Evolutionary conservation across 2,888 invertebrate species (phyloP).

Genomic region (Catocala sponsa): DNA sequence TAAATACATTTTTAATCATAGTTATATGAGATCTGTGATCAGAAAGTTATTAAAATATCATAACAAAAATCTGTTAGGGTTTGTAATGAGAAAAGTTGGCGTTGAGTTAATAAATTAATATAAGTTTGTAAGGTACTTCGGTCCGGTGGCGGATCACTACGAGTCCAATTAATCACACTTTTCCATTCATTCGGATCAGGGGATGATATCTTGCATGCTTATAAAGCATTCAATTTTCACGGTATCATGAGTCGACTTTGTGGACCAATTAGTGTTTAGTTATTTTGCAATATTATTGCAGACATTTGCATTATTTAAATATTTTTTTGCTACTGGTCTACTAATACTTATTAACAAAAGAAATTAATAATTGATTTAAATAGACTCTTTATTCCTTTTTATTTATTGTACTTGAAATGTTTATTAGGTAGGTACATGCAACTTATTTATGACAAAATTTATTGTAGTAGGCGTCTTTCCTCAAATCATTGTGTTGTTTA

Average conservation of each 20-base stretch:
- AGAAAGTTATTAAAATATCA: constrained; percentile 52
- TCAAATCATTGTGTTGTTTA: constrained; percentile 6
- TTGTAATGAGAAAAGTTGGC: constrained; percentile 68
- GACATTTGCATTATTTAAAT: no score
- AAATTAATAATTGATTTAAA: no score
- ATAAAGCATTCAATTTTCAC: constrained; percentile 8
- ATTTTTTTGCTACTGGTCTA: no score
- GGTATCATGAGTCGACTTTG: background rate
- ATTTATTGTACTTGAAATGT: no score
- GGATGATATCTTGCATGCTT: constrained; percentile 12
- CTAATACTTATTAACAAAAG: no score
- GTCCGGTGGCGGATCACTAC: constrained; percentile 45
- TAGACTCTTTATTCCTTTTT: no score
- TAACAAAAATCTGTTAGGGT: constrained; percentile 54
- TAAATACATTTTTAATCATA: background rate
- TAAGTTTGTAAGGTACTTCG: constrained; percentile 58
- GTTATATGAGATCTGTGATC: background rate
- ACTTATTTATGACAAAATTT: background rate
- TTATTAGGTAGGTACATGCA: background rate
- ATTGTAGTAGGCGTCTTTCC: constrained; percentile 2
- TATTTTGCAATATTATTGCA: no score
- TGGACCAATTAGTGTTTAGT: background rate
- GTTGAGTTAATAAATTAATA: constrained; percentile 62
- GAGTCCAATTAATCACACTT: constrained; percentile 47
- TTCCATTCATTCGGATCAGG: constrained; percentile 17